phyloP scores from a whole-genome alignment of 2,888 invertebrate species.

The Steinernema scapterisci region DNA sequence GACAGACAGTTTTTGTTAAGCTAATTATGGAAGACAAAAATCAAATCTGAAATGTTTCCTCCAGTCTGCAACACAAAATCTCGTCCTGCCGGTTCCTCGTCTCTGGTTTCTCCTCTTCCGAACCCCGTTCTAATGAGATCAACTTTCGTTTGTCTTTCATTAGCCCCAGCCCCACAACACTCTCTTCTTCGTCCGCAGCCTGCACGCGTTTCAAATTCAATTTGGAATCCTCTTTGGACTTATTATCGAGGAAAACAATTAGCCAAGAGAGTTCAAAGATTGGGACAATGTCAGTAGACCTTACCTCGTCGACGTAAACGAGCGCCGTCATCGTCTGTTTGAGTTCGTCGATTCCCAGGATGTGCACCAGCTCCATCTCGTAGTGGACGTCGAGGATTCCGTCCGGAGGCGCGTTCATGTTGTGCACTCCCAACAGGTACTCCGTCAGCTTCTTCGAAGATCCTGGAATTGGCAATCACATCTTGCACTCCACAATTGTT shows the following conservation, averaged over 20 bases:
- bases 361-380: slow-evolving; percentile 62
- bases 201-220: neutral
- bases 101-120: too few relatives aligned
- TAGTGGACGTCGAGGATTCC: slow-evolving; percentile 60
- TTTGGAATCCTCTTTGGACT: neutral
- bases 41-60: too few relatives aligned
- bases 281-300: too few relatives aligned
- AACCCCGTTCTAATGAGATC: neutral
- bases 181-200: neutral
- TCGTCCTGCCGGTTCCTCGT: too few relatives aligned
- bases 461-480: slow-evolving; percentile 44
- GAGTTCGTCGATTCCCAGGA: slow-evolving; percentile 64
- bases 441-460: slow-evolving; percentile 60
- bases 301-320: slow-evolving; percentile 63
- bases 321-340: slow-evolving; percentile 65
- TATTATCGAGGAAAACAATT: neutral
- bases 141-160: neutral
- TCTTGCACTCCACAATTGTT: neutral
- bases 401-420: slow-evolving; percentile 61
- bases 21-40: too few relatives aligned
- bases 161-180: neutral
- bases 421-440: slow-evolving; percentile 56
- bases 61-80: too few relatives aligned
- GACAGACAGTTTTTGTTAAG: too few relatives aligned
- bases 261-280: neutral